Evolutionary conservation across 2,113 vertebrate species (phyloP), one percentile per base, ranked within the genome.

Genomic region (Scomber scombrus): DNA sequence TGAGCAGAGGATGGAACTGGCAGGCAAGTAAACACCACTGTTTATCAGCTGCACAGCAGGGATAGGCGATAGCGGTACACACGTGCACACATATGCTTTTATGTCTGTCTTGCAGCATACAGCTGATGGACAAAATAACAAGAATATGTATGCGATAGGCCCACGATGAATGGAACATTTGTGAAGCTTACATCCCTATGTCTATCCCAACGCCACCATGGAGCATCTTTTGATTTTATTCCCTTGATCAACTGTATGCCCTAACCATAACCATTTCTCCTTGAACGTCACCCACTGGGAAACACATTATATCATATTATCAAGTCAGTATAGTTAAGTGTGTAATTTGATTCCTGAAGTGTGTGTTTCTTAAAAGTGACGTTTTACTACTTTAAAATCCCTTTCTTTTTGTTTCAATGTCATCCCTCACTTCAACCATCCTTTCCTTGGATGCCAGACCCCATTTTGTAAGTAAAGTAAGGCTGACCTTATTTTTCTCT

Each of bases 1-100:
- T 55, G 69, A 82, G 43, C 57, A 23, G 61, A 72, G 34, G 50
- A 62, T 13, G 16, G 40, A 49, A 71, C 8, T 29, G 63, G 19
- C n/a, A 5, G 78, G 31, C 19, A 49, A 51, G 21, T 21, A 16
- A 40, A 60, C 52, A 31, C 34, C 15, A 11, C 5, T 56, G 45
- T 2, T 7, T 9, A 10, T 43, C 46, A 45, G 31, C 10, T 5
- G 11, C 23, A 61, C 8, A 15, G 26, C 0, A 21, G 21, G 31
- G 23, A 26, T 3, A 26, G 29, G 50, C 18, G 12, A 15, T 4
- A 15, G 23, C 64, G 14, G 40, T 26, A 60, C 60, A 54, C 15
- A n/a, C 9, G 23, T 58, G 21, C 19, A 40, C 4, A 62, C 29
- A 18, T 40, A 40, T 40, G 34, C 34, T 40, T 18, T 16, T 21